Evolutionary conservation across 2,113 vertebrate genomes (phyloP).

Genomic region (Aspidoscelis tigris): DNA sequence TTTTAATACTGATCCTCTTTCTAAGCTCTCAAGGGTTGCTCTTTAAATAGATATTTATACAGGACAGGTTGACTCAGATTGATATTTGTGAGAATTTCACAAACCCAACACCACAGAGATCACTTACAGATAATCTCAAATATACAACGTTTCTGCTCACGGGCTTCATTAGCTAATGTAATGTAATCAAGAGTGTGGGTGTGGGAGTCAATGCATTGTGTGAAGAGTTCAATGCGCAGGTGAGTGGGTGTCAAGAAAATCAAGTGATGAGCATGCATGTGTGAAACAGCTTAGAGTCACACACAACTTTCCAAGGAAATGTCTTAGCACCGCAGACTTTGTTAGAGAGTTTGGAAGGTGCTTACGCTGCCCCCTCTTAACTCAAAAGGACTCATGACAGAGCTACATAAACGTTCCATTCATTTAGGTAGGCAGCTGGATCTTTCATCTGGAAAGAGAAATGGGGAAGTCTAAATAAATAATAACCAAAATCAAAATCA

Average conservation of each 20-base stretch:
- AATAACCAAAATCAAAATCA: conserved; percentile 55
- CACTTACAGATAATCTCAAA: background rate
- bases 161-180: too few species aligned
- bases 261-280: conserved; percentile 8
- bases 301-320: background rate
- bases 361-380: background rate
- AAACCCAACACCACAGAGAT: background rate
- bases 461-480: conserved; percentile 8
- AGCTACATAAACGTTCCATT: conserved; percentile 63
- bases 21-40: background rate
- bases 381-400: conserved; percentile 37
- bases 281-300: conserved; percentile 16
- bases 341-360: background rate
- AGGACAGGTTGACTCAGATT: conserved; percentile 47
- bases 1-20: conserved; percentile 43
- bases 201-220: background rate
- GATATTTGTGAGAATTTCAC: background rate
- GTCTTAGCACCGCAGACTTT: conserved; percentile 4
- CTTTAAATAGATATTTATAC: conserved; percentile 73
- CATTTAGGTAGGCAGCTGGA: conserved; percentile 40
- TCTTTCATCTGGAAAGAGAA: background rate
- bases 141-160: background rate
- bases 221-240: background rate
- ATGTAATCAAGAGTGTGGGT: background rate
- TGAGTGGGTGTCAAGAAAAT: background rate